Conservation (phyloP, 2,113 vertebrate genomes). For the Corapipo altera region DNA sequence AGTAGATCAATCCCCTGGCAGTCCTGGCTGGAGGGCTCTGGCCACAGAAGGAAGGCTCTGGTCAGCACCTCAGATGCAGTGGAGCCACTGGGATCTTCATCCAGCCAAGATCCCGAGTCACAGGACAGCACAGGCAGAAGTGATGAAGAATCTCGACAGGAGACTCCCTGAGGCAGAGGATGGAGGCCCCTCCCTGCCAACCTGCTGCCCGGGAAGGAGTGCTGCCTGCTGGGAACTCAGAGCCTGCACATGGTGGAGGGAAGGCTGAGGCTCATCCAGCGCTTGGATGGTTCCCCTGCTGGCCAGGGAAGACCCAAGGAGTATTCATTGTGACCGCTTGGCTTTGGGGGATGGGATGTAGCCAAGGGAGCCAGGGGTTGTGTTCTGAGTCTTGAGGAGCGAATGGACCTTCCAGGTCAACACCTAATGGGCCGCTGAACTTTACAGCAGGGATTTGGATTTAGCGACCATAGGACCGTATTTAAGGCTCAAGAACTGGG, state of each 20-base stretch:
- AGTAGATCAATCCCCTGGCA: not conserved
- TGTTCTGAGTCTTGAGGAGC: not conserved
- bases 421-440: not conserved
- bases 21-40: not conserved
- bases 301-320: not conserved
- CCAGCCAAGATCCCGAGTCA: not conserved
- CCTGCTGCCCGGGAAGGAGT: not conserved
- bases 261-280: not conserved
- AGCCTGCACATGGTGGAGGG: not conserved
- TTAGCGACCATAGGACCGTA: not conserved
- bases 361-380: not conserved
- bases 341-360: not conserved
- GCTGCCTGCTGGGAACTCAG: not conserved
- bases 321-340: accelerated
- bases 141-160: too few relatives aligned
- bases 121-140: not conserved
- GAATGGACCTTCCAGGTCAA: not conserved
- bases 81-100: accelerated
- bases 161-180: not conserved
- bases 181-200: not conserved
- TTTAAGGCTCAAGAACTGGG: not conserved
- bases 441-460: not conserved
- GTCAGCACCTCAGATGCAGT: not conserved
- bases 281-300: not conserved
- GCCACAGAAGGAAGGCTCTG: not conserved